Evolutionary conservation across 2,113 vertebrate species (phyloP), one percentile per base, ranked within the genome.

Genomic region (Heptranchias perlo): DNA sequence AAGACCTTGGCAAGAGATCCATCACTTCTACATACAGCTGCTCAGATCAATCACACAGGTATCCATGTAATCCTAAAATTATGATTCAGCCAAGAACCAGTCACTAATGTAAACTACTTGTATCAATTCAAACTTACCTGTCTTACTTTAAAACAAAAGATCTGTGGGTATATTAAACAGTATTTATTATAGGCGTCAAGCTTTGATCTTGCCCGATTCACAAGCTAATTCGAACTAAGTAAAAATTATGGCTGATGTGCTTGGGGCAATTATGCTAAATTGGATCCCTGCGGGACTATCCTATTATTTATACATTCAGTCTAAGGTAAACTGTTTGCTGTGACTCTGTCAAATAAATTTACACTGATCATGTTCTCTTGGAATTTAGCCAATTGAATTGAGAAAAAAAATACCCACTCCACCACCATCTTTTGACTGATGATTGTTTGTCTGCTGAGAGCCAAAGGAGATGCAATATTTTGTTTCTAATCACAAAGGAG

Each of bases 1-100:
- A 49, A 95, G 94, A 73, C 47, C 44, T 95, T 95, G 94, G 94
- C 94, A 95, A 67, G 65, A 95, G 94, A 95, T 95, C 94, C 39
- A 52, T 95, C 64, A 69, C 11, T 49, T 95, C 1, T 69, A 52
- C 65, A 47, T 52, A 69, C 94, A 95, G 94, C 64, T 95, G 94
- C 64, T 95, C 39, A 95, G 94, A 95, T 95, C 65, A 73, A 95
- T 95, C 64, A 28, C 61, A 44, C 25, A 49, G 47, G 94, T 73
- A 95, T 69, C 47, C 65, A 93, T 62, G 58, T 93, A 93, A 93
- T 93, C 89, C 64, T 93, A 93, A 93, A 93, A 93, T 69, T 73
- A 47, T 73, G 94, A 95, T 69, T 69, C 94, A 73, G 47, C 65
- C 65, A 52, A 28, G 94, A 94, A 73, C 1, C 39, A 95, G 94